Conservation (phyloP, 2,888 invertebrate genomes). For the Synergus gifuensis region DNA sequence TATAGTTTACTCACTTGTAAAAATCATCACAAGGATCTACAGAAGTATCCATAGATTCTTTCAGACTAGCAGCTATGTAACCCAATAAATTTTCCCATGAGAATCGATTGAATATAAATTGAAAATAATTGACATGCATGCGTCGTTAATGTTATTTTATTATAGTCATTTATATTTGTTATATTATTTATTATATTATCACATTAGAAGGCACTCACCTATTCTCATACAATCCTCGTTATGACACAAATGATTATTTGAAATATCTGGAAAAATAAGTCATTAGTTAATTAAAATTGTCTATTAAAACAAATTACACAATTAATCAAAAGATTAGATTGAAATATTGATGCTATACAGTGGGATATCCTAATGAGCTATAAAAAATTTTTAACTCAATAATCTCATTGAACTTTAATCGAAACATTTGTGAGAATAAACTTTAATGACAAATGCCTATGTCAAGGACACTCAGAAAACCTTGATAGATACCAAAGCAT, state of each 20-base stretch:
- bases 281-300: neutral
- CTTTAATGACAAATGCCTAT: constrained; percentile 46
- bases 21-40: constrained; percentile 90
- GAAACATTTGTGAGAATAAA: constrained; percentile 29
- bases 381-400: too few species aligned
- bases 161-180: neutral
- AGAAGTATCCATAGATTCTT: constrained; percentile 85
- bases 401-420: neutral
- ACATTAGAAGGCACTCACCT: constrained; percentile 63
- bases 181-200: neutral
- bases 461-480: constrained; percentile 40
- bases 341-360: neutral
- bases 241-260: constrained; percentile 78
- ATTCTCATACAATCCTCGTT: constrained; percentile 84
- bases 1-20: constrained; percentile 80
- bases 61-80: constrained; percentile 83
- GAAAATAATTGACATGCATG: neutral
- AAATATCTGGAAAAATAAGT: constrained; percentile 58
- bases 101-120: constrained; percentile 43
- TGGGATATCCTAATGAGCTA: neutral
- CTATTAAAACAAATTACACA: too few species aligned
- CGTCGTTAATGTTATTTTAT: neutral
- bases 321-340: too few species aligned
- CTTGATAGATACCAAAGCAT: neutral
- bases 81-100: constrained; percentile 52